phyloP scores from a whole-genome alignment of 2,113 vertebrate species.

The Emydura subglobosa region DNA sequence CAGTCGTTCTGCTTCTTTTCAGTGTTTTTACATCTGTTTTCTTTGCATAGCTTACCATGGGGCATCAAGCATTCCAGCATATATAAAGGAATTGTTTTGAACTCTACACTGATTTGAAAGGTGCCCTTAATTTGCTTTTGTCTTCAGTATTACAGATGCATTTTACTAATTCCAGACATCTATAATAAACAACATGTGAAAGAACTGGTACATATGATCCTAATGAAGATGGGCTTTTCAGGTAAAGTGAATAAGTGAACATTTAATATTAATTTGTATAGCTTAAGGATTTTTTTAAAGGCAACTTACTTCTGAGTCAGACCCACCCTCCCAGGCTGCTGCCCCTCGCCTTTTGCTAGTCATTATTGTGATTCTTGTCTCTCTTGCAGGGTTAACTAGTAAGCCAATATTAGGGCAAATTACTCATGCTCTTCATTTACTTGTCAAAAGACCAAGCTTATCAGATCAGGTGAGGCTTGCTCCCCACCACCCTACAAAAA shows the following conservation, averaged over 20 bases:
- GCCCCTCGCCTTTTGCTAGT: not conserved
- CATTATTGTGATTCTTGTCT: not conserved
- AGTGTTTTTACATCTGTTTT: not conserved
- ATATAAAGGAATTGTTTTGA: not conserved
- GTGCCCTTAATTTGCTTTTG: constrained; percentile 36
- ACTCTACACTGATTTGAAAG: not conserved
- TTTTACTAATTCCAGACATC: constrained; percentile 95
- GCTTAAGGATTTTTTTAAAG: not conserved
- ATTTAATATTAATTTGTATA: not conserved
- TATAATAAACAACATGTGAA: constrained; percentile 97
- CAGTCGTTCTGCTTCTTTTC: not conserved
- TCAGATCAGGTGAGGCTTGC: not conserved
- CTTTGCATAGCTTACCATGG: not conserved
- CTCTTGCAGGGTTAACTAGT: not conserved
- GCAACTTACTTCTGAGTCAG: not conserved
- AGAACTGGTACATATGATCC: constrained; percentile 94
- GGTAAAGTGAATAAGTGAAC: constrained; percentile 78
- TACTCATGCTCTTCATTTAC: not conserved
- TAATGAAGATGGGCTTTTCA: constrained; percentile 97
- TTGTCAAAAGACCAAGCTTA: not conserved
- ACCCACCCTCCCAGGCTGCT: not conserved
- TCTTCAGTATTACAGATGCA: constrained; percentile 96
- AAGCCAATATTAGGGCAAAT: not conserved
- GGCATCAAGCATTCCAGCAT: not conserved
- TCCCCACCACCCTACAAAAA: not conserved